Percentiles rank a stretch among this genome's conserved stretches.
These are phyloP conservation scores for Streptopelia turtur DNA, from an alignment of 2,797 vertebrate species.

Conservation along the genomic window DNA sequence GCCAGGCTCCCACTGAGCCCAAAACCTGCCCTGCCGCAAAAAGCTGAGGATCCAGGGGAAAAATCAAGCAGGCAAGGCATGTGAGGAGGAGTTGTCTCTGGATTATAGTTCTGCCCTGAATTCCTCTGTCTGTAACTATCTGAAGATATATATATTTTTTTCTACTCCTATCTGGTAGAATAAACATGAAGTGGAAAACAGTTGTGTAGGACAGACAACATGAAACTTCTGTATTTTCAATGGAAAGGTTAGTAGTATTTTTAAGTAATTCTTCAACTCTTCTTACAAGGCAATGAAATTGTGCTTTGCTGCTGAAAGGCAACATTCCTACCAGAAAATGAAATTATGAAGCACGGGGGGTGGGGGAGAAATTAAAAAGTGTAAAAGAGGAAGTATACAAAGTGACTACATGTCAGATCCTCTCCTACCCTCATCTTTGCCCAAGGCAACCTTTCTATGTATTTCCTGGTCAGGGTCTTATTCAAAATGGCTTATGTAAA, in stretches of 20 bases:
- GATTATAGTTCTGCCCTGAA: neutral
- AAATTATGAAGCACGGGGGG: neutral
- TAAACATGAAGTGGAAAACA: neutral
- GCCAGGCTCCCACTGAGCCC: neutral
- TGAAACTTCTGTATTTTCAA: neutral
- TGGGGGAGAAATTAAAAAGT: neutral
- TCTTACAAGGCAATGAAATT: neutral
- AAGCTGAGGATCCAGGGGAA: neutral
- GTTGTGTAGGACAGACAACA: neutral
- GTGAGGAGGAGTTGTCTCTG: neutral
- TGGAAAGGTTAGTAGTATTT: neutral
- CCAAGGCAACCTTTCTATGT: neutral
- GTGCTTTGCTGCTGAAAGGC: neutral
- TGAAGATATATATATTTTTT: neutral
- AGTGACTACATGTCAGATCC: rapidly evolving
- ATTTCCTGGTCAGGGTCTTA: neutral
- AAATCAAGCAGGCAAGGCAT: neutral
- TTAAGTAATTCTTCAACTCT: neutral
- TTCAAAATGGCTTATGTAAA: neutral
- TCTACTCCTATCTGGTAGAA: neutral
- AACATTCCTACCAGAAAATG: neutral
- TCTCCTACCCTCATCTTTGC: neutral
- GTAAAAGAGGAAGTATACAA: neutral
- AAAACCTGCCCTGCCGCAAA: neutral
- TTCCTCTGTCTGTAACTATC: neutral